Evolutionary conservation across 2,797 vertebrate species (phyloP).

Genomic region (Amphiprion clarkii): DNA sequence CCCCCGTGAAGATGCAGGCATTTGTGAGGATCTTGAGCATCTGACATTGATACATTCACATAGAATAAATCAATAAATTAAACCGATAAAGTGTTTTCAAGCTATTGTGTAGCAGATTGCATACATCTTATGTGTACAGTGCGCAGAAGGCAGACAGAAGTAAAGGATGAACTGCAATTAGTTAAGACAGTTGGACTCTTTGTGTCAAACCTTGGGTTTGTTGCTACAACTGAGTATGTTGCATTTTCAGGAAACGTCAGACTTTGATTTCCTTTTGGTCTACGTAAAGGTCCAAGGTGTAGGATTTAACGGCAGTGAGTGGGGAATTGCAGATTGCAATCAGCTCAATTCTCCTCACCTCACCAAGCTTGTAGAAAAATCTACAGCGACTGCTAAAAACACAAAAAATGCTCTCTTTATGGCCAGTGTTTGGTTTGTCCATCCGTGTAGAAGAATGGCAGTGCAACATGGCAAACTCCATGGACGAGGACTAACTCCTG

Average conservation of each 20-base stretch:
- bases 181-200: neutral
- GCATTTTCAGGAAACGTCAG: slow-evolving; percentile 4
- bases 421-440: no score
- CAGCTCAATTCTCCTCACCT: no score
- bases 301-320: no score
- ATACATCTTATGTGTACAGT: neutral
- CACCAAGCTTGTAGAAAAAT: no score
- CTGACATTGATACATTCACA: neutral
- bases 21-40: neutral
- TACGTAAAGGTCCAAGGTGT: no score
- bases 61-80: neutral
- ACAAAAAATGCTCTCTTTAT: no score
- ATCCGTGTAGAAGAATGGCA: no score
- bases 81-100: neutral
- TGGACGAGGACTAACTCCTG: no score
- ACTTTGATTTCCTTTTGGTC: slow-evolving; percentile 7
- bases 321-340: no score
- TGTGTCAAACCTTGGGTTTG: neutral
- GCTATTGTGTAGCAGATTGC: neutral
- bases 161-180: neutral
- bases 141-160: slow-evolving; percentile 1
- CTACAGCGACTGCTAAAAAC: no score
- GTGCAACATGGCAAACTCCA: no score
- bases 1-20: neutral
- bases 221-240: slow-evolving; percentile 4